These are phyloP conservation scores for Archaeoteleia sp. DNA, from an alignment of 2,888 invertebrate species.

Conservation along the genomic window DNA sequence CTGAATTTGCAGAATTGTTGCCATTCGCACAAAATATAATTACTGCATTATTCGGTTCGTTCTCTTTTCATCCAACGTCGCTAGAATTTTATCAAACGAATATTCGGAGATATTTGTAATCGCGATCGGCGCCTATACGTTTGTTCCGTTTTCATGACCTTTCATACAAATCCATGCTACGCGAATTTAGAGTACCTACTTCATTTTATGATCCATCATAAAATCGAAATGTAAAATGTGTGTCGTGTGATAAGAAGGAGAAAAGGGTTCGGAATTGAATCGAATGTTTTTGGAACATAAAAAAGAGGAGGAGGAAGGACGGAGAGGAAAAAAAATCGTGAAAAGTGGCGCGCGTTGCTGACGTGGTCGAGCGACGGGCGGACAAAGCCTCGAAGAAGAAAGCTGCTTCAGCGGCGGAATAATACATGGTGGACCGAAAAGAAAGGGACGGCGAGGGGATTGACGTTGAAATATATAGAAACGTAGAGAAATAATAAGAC, in stretches of 20 bases:
- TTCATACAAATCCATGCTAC: slow-evolving; percentile 31
- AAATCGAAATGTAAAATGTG: slow-evolving; percentile 45
- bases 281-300: slow-evolving; percentile 48
- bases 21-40: slow-evolving; percentile 33
- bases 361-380: slow-evolving; percentile 51
- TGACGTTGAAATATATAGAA: slow-evolving; percentile 53
- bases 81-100: slow-evolving; percentile 30
- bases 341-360: slow-evolving; percentile 44
- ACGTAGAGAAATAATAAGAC: slow-evolving; percentile 55
- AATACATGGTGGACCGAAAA: slow-evolving; percentile 47
- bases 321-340: slow-evolving; percentile 20
- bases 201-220: slow-evolving; percentile 41
- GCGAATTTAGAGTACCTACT: slow-evolving; percentile 39
- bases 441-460: slow-evolving; percentile 33
- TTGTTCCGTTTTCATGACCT: slow-evolving; percentile 37
- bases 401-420: slow-evolving; percentile 43
- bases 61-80: too few relatives aligned
- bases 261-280: slow-evolving; percentile 39
- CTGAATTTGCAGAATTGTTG: slow-evolving; percentile 32
- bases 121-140: slow-evolving; percentile 28
- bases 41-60: too few relatives aligned
- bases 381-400: slow-evolving; percentile 45
- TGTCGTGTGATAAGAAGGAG: slow-evolving; percentile 37
- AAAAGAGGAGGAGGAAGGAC: slow-evolving; percentile 25
- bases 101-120: slow-evolving; percentile 39